These are phyloP conservation scores for Cynocephalus volans DNA, from an alignment of 2,113 vertebrate genomes.

Conservation along the genomic window DNA sequence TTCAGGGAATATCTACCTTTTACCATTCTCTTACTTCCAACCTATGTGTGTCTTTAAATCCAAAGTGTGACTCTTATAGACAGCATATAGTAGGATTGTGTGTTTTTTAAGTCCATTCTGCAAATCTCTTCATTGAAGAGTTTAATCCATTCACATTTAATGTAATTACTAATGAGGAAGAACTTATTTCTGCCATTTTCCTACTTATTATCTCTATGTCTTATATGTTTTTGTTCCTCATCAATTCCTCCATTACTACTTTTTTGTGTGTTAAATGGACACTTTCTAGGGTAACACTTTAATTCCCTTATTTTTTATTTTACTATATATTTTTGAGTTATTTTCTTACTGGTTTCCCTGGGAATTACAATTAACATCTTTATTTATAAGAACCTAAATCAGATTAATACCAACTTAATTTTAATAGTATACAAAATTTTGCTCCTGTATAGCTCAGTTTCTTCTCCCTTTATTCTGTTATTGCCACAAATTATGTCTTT, in stretches of 20 bases:
- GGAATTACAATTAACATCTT: not conserved
- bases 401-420: not conserved
- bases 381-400: not conserved
- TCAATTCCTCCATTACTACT: not conserved
- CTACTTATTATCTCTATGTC: not conserved
- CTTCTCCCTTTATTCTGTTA: not conserved
- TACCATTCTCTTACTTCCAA: not conserved
- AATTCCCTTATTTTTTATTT: not conserved
- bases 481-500: not conserved
- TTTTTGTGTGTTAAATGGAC: not conserved
- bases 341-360: not conserved
- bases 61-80: not conserved
- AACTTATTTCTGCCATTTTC: not conserved
- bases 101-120: not conserved
- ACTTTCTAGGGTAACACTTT: not conserved
- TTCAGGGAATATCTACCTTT: not conserved
- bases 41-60: not conserved
- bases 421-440: not conserved
- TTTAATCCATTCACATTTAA: not conserved
- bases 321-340: not conserved
- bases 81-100: not conserved
- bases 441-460: not conserved
- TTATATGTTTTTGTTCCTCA: not conserved
- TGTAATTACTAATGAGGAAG: not conserved
- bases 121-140: not conserved